Evolutionary conservation across 2,888 invertebrate genomes (phyloP).

Genomic region (Trachelus troglodyta): DNA sequence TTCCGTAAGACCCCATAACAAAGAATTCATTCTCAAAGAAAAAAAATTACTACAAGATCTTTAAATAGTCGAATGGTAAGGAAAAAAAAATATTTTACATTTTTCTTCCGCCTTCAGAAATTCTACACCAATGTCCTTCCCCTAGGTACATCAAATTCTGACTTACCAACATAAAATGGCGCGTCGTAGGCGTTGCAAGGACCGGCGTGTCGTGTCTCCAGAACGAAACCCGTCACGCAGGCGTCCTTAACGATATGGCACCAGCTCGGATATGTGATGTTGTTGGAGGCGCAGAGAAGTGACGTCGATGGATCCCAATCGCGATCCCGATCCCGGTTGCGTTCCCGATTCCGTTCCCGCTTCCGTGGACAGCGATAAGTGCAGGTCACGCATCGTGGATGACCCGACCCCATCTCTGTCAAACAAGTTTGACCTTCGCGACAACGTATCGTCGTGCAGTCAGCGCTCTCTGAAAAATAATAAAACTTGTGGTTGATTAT

Average conservation of each 20-base stretch:
- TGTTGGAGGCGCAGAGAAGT: constrained; percentile 78
- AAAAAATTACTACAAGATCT: background rate
- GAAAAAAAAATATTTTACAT: too few relatives aligned
- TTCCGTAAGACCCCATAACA: background rate
- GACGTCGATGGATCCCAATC: constrained; percentile 54
- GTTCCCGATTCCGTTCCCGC: constrained; percentile 55
- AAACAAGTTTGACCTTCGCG: constrained; percentile 77
- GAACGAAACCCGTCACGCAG: constrained; percentile 78
- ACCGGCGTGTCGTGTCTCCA: constrained; percentile 77
- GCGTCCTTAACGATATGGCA: constrained; percentile 83
- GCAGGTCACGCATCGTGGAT: constrained; percentile 80
- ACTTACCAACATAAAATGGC: constrained; percentile 40
- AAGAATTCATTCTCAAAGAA: too few relatives aligned
- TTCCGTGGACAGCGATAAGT: constrained; percentile 71
- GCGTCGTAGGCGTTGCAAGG: constrained; percentile 68
- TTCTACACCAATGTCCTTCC: too few relatives aligned
- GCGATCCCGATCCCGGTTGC: constrained; percentile 51
- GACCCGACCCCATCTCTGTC: constrained; percentile 72
- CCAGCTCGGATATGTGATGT: constrained; percentile 80
- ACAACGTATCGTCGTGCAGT: constrained; percentile 76
- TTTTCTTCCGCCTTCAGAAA: too few relatives aligned
- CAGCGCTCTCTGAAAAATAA: constrained; percentile 71
- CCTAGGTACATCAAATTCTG: background rate
- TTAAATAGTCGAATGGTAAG: background rate
- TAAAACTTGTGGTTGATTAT: constrained; percentile 11